Conservation (phyloP, 2,888 invertebrate species). For the Melanostoma mellinum region DNA sequence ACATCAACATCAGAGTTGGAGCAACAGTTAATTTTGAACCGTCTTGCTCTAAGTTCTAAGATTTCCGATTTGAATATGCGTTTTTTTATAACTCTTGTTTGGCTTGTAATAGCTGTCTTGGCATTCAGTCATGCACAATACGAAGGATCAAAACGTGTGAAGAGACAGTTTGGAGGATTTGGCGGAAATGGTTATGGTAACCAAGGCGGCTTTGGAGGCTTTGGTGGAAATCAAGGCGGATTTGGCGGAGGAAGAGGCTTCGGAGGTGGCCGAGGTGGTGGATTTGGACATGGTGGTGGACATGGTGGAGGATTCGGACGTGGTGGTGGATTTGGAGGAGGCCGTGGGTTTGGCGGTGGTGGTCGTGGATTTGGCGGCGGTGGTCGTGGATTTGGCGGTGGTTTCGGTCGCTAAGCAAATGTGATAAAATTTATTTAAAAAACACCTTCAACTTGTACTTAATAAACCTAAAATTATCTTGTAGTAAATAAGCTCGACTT, state of each 20-base stretch:
- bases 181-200: slow-evolving; percentile 38
- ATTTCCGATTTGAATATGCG: neutral
- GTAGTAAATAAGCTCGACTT: no score
- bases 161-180: slow-evolving; percentile 1
- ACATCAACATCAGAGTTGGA: no score
- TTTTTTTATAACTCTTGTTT: neutral
- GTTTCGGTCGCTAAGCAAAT: neutral
- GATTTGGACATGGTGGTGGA: neutral
- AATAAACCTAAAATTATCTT: no score
- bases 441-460: no score
- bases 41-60: neutral
- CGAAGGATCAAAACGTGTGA: neutral
- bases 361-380: neutral
- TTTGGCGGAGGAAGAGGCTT: slow-evolving; percentile 13
- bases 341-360: neutral
- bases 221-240: slow-evolving; percentile 27
- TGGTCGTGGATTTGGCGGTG: neutral
- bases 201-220: slow-evolving; percentile 33
- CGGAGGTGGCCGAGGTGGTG: neutral
- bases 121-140: neutral
- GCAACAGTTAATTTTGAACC: slow-evolving; percentile 5
- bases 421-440: no score
- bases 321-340: neutral
- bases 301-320: neutral
- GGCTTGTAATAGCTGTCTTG: neutral